Evolutionary conservation across 2,113 vertebrate species (phyloP).

Genomic region (Helogale parvula): DNA sequence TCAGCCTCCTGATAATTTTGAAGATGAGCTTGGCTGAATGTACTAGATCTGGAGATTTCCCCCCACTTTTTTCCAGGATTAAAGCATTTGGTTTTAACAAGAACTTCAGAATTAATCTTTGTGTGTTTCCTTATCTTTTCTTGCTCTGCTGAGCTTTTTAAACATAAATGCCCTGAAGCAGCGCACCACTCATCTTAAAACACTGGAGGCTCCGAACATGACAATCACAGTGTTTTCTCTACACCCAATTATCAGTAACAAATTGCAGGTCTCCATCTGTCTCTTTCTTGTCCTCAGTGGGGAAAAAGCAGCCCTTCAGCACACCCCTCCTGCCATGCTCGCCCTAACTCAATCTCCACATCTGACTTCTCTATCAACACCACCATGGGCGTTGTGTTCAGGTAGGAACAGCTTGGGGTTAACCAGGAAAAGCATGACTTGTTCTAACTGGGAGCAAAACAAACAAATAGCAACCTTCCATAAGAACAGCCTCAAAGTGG

Average conservation of each 20-base stretch:
- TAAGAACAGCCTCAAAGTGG: not conserved
- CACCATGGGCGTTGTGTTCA: not conserved
- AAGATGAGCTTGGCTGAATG: conserved; percentile 65
- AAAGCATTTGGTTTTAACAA: conserved; percentile 77
- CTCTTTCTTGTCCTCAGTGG: not conserved
- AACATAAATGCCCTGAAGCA: conserved; percentile 75
- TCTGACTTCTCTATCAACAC: not conserved
- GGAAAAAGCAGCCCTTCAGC: not conserved
- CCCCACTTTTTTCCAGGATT: conserved; percentile 54
- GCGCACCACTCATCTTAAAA: conserved; percentile 69
- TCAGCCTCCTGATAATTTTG: conserved; percentile 61
- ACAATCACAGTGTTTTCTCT: conserved; percentile 54
- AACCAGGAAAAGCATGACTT: not conserved
- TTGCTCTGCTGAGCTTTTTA: conserved; percentile 74
- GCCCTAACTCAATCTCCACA: not conserved
- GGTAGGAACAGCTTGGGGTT: not conserved
- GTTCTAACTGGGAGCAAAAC: not conserved
- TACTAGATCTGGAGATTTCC: not conserved
- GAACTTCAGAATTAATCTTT: conserved; percentile 79
- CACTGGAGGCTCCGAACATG: conserved; percentile 20
- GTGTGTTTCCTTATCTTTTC: conserved; percentile 70
- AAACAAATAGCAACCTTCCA: not conserved
- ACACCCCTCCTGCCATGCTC: accelerated
- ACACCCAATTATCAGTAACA: conserved; percentile 32
- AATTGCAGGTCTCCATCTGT: conserved; percentile 33